Conservation (phyloP, 2,888 invertebrate species). For the Drosophila stalkeri region DNA sequence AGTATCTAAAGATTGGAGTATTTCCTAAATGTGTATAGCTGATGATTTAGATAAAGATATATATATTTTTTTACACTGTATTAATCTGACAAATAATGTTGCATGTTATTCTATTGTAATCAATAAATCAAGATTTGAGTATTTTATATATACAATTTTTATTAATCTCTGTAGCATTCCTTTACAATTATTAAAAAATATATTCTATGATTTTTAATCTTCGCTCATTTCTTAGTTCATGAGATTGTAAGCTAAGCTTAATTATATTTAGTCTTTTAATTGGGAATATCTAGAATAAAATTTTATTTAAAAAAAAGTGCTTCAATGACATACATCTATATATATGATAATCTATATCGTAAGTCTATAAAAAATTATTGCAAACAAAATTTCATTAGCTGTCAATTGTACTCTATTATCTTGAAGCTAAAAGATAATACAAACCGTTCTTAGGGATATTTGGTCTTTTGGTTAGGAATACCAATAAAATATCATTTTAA, state of each 20-base stretch:
- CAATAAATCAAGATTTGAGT: neutral
- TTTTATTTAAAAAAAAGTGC: neutral
- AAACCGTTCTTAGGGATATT: too few species aligned
- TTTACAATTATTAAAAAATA: neutral
- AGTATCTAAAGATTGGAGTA: too few species aligned
- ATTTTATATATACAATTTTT: too few species aligned
- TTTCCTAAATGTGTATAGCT: too few species aligned
- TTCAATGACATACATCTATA: too few species aligned
- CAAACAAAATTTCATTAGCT: too few species aligned
- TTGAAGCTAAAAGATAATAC: too few species aligned
- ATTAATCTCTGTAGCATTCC: too few species aligned
- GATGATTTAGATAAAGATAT: neutral
- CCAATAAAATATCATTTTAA: neutral
- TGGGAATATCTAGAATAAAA: neutral
- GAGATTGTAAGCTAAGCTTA: neutral
- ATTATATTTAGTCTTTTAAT: neutral
- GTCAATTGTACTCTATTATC: too few species aligned
- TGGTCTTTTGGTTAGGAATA: neutral
- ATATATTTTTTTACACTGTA: neutral
- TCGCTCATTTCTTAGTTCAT: neutral
- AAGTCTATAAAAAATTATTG: too few species aligned
- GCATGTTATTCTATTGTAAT: neutral
- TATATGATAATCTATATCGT: too few species aligned
- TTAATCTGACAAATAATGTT: neutral
- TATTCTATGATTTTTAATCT: neutral